A percentile compares a stretch with the other conserved stretches of the same genome.
phyloP scores from a whole-genome alignment of 2,797 vertebrate genomes.

The Parauchenoglanis punctatus region DNA sequence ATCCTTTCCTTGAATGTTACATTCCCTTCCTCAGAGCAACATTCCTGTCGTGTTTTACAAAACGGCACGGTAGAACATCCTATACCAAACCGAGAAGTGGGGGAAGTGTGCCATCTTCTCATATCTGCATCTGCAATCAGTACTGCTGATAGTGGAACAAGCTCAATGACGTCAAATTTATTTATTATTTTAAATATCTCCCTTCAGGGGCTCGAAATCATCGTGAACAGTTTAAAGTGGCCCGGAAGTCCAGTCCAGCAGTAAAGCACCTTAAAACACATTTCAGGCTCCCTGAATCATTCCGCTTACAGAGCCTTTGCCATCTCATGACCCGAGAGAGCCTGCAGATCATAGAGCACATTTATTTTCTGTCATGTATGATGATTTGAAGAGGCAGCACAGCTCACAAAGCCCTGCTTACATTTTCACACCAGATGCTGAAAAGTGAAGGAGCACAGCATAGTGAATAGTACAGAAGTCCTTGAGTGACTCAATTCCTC shows the following conservation, averaged over 20 bases:
- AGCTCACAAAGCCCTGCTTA: not conserved
- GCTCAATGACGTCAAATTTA: not conserved
- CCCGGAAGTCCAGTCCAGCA: no score
- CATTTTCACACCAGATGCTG: not conserved
- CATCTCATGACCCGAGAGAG: not conserved
- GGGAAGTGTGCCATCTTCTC: not conserved
- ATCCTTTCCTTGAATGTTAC: not conserved
- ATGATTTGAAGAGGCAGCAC: not conserved
- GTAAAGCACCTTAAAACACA: no score
- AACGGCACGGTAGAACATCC: not conserved
- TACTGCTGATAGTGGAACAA: not conserved
- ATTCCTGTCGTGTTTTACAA: not conserved
- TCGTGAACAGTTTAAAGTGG: not conserved
- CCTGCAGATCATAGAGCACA: not conserved
- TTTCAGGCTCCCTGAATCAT: not conserved
- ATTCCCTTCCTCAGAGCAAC: not conserved
- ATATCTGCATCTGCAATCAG: not conserved
- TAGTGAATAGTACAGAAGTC: conserved; percentile 18
- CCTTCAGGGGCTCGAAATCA: not conserved
- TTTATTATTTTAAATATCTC: not conserved
- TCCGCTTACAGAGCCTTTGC: not conserved
- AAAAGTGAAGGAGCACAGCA: conserved; percentile 1
- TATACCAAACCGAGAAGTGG: not conserved
- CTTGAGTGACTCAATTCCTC: conserved; percentile 1
- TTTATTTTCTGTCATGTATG: not conserved